Conservation (phyloP, 2,888 invertebrate genomes). For the Branchipolynoe longqiensis region DNA sequence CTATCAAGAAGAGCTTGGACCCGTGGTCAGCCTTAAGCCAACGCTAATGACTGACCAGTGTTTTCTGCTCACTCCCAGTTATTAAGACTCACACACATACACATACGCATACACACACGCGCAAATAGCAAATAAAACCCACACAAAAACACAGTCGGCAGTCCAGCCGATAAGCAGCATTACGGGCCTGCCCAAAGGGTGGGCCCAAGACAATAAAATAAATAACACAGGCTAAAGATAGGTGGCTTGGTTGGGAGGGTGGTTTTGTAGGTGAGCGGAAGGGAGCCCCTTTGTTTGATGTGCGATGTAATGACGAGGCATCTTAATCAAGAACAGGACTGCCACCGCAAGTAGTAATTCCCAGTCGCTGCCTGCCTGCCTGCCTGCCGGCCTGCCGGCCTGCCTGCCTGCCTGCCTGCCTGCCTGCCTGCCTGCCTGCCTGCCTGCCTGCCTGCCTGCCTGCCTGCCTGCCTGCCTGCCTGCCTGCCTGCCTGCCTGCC, state of each 20-base stretch:
- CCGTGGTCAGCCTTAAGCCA: background rate
- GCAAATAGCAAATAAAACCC: background rate
- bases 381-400: no score
- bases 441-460: no score
- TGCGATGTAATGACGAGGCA: constrained; percentile 31
- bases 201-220: background rate
- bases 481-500: no score
- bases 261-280: constrained; percentile 14
- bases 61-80: constrained; percentile 6
- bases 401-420: no score
- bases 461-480: no score
- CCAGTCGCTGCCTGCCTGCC: no score
- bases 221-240: background rate
- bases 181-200: constrained; percentile 43
- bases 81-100: background rate
- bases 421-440: no score
- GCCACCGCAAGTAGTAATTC: background rate
- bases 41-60: constrained; percentile 33
- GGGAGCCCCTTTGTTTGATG: constrained; percentile 38
- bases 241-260: no score
- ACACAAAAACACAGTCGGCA: background rate
- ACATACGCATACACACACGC: background rate
- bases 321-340: constrained; percentile 26
- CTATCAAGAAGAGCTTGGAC: constrained; percentile 32
- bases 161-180: constrained; percentile 4